Evolutionary conservation across 2,113 vertebrate genomes (phyloP), one percentile per base, ranked within the genome.

Genomic region (Oxyruncus cristatus): DNA sequence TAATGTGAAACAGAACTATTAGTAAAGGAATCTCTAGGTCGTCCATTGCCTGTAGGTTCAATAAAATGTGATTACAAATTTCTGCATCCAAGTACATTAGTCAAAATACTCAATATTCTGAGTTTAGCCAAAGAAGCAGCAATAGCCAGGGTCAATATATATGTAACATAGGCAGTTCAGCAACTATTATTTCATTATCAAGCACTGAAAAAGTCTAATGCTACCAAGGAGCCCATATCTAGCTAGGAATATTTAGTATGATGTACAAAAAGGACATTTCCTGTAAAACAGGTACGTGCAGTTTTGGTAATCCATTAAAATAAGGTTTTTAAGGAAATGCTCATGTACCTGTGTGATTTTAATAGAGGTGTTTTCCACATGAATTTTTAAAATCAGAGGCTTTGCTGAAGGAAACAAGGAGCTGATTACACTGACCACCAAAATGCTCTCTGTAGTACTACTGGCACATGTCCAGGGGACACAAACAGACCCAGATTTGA

Each of bases 81-180:
- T 70, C n/a, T 66, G 30, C 1, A 1, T 77, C 79, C 67, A 77
- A 75, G 39, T 47, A 63, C 55, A 37, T 75, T 80, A 89, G 52
- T 93, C 83, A 91, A 84, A 96, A 86, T 81, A 67, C 41, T 95
- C 59, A 44, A 67, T 78, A 91, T 67, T 78, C 42, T 77, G 68
- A 74, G 66, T 62, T 9, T 2, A 78, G 35, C 42, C 33, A 63
- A 75, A 86, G 86, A 66, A 78, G 52, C n/a, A 75, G 50, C 47
- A 84, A 26, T 41, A 84, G 42, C 46, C 79, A 93, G 89, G 86
- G 88, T 88, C 85, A 92, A 65, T 23, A 74, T 42, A 55, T 26
- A 33, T 41, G 30, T 44, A 71, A 63, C 81, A 74, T 21, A 81
- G 33, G 35, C 9, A 77, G 66, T 87, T 71, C 44, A 67, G 46